Base-by-base conservation (phyloP, 2,888 invertebrate genomes). In the Heteromyza rotundicornis region DNA sequence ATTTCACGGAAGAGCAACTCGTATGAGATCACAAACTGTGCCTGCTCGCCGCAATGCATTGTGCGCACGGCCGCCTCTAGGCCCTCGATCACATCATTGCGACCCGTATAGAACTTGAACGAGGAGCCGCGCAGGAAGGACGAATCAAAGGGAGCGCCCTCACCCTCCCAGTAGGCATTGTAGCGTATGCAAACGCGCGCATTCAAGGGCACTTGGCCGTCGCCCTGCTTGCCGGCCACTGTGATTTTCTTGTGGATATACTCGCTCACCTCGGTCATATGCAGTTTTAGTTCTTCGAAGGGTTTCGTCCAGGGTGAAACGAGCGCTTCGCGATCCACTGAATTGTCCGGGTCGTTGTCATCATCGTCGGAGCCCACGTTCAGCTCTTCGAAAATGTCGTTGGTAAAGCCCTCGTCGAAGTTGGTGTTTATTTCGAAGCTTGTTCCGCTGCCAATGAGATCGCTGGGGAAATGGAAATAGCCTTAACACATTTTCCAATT, bases 31-130 rank as follows among this genome's bases (percentile, higher is more conserved):
- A 95, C 81, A 79, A 95, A 95, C 56, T 91, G 84, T 0, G 96
- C 86, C 64, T 89, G 85, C 83, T 96, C 96, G 49, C 88, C 89
- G n/a, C 89, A 87, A 69, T 86, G 83, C 96, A 96, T 96, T 0
- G 92, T 88, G 56, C 84, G 80, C 7, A 95, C 85, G 0, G 89
- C 93, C 3, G 88, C 81, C 68, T 91, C 89, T 12, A 95, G 79
- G 0, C 95, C 95, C 32, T 86, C 85, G 16, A 91, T 54, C 0
- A 84, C 76, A 35, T 74, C 85, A 3, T 68, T 40, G 1, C 64
- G 63, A 0, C 79, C 78, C 0, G 79, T 80, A 22, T 76, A 73
- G 23, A 82, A 82, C 1, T 70, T 74, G 58, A 69, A 74, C 2
- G 78, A 66, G 0, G 76, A 69, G 8, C 80, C 78, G 0, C 82